Evolutionary conservation across 2,797 vertebrate species (phyloP), one percentile per base, ranked within the genome.

Genomic region (Tapera naevia): DNA sequence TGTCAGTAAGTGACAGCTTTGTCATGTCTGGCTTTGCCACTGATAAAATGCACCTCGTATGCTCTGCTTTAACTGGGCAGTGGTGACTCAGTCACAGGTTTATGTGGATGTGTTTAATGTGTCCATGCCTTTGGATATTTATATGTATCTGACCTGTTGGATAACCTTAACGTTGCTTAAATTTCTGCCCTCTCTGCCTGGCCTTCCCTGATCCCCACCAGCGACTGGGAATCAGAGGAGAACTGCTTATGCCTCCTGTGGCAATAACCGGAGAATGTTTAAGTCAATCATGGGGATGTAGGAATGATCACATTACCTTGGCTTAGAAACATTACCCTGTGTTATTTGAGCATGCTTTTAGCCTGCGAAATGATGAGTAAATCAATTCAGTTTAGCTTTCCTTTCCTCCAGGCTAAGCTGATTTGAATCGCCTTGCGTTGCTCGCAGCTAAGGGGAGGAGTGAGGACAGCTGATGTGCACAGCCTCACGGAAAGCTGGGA

Each of bases 1-100:
- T 76, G 54, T 72, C 67, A 74, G 45, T 21, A 64, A 54, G 51
- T 57, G 89, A 43, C 51, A 71, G 62, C 46, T 91, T 89, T 71
- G 8, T 33, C 16, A 7, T 27, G 33, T 48, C 65, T 76, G 73
- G 56, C 60, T 82, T 41, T 93, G 57, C 25, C 41, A 15, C 33
- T 85, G 39, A 76, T 56, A 46, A 81, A 84, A 89, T 45, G 32
- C 8, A 37, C 12, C 43, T n/a, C 57, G 13, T 46, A 8, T 51
- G 35, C 13, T 66, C 71, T 80, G 51, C 33, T 79, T 66, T 54
- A 17, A 30, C 53, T 80, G 57, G 53, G 19, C 17, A 32, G 70
- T 39, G 17, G 11, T 57, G 46, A 58, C 15, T 16, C 60, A 64
- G 72, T 51, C 25, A 28, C 15, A 4, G 54, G 7, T n/a, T 85